These are phyloP conservation scores for Alosa sapidissima DNA, from an alignment of 2,797 vertebrate species.

Conservation along the genomic window DNA sequence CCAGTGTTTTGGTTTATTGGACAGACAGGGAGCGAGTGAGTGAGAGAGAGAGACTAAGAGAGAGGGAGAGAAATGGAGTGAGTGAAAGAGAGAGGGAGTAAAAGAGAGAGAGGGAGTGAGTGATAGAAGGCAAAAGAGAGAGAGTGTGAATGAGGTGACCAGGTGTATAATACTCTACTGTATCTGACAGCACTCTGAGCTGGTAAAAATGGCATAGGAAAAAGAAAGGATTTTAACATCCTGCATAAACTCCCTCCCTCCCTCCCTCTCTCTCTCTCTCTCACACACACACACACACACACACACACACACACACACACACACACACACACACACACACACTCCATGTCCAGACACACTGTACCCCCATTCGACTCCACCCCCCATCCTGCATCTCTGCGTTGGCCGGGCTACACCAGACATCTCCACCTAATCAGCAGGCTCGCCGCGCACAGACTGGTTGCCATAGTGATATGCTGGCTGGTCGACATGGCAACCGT, in stretches of 20 bases:
- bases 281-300: constrained; percentile 27
- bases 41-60: too few species aligned
- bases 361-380: constrained; percentile 53
- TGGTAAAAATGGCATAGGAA: constrained; percentile 51
- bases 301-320: neutral
- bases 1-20: neutral
- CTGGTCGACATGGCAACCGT: constrained; percentile 99
- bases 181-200: constrained; percentile 28
- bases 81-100: too few species aligned
- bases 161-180: neutral
- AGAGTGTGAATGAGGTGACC: neutral
- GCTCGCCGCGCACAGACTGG: constrained; percentile 84
- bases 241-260: constrained; percentile 40
- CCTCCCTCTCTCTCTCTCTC: constrained; percentile 17
- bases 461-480: constrained; percentile 97
- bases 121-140: neutral
- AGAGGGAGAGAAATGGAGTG: too few species aligned
- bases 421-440: constrained; percentile 85
- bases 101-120: neutral
- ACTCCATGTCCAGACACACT: constrained; percentile 58
- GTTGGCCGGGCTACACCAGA: constrained; percentile 82
- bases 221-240: constrained; percentile 19
- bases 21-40: neutral
- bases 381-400: constrained; percentile 65
- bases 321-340: constrained; percentile 45